Conservation (phyloP, 2,888 invertebrate genomes). For the Dasypolia templi region DNA sequence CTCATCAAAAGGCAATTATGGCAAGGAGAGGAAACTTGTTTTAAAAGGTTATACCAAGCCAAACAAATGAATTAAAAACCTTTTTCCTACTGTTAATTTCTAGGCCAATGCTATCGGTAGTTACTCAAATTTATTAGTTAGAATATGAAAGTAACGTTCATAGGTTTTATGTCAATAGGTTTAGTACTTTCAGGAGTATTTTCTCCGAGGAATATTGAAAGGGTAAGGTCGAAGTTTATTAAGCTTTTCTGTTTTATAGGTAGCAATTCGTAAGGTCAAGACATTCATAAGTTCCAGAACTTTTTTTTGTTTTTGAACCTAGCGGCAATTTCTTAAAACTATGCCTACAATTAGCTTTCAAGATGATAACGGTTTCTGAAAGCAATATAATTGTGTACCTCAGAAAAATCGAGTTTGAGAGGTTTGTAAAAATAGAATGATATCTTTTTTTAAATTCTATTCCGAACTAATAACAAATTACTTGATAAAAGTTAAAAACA, state of each 20-base stretch:
- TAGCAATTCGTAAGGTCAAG: conserved; percentile 36
- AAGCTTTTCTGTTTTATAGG: conserved; percentile 43
- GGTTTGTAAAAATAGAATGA: neutral
- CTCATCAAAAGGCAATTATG: too few relatives aligned
- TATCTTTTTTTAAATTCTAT: too few relatives aligned
- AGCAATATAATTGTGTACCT: neutral
- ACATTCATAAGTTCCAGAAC: conserved; percentile 29
- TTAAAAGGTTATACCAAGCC: too few relatives aligned
- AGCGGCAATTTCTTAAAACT: neutral
- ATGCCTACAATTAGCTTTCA: neutral
- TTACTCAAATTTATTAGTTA: conserved; percentile 43
- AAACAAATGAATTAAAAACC: too few relatives aligned
- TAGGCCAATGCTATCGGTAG: conserved; percentile 31
- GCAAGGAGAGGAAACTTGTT: too few relatives aligned
- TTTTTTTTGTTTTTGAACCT: neutral
- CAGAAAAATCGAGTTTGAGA: neutral
- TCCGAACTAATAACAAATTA: too few relatives aligned
- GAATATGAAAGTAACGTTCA: conserved; percentile 46
- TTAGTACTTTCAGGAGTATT: conserved; percentile 39
- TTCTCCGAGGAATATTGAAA: conserved; percentile 39
- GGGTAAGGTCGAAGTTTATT: conserved; percentile 46
- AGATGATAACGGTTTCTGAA: neutral
- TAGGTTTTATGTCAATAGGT: conserved; percentile 53
- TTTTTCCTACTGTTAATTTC: too few relatives aligned
- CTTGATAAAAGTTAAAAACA: too few relatives aligned